These are phyloP conservation scores for Neoaliturus tenellus DNA, from an alignment of 2,888 invertebrate genomes.

Conservation along the genomic window DNA sequence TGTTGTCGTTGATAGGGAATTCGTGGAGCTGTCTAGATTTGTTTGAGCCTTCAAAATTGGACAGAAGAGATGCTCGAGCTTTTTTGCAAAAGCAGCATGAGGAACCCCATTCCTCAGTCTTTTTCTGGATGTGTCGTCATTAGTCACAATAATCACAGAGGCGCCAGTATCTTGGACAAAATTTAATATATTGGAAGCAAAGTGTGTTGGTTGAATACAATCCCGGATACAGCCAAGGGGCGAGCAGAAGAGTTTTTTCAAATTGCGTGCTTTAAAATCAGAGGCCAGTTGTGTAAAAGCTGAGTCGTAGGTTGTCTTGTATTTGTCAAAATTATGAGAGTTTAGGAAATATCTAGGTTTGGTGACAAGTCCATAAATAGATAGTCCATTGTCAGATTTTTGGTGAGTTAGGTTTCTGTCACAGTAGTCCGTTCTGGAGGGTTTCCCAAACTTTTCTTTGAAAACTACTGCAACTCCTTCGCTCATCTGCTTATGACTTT, in stretches of 20 bases:
- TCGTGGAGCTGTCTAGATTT: neutral
- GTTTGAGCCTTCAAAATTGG: neutral
- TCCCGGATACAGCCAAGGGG: constrained; percentile 1
- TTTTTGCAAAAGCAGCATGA: neutral
- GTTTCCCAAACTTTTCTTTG: constrained; percentile 28
- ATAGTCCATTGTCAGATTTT: neutral
- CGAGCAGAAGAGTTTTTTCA: neutral
- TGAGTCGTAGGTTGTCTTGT: constrained; percentile 1
- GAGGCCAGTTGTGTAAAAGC: neutral
- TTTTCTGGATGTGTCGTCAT: neutral
- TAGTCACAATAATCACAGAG: neutral
- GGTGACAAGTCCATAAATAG: neutral
- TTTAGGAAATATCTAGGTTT: neutral
- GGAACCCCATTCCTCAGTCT: neutral
- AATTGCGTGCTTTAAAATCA: neutral
- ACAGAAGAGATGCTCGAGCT: neutral
- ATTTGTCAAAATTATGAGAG: neutral
- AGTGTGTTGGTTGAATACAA: neutral
- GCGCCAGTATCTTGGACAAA: neutral
- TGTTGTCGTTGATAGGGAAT: neutral
- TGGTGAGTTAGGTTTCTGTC: neutral
- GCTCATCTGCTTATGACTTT: neutral
- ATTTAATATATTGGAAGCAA: neutral
- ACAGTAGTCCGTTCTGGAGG: neutral
- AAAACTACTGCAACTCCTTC: neutral